A percentile compares a stretch with the other conserved stretches of the same genome.
These are phyloP conservation scores for Microctenopoma steveboyesi DNA, from an alignment of 2,797 vertebrate genomes.

Conservation along the genomic window DNA sequence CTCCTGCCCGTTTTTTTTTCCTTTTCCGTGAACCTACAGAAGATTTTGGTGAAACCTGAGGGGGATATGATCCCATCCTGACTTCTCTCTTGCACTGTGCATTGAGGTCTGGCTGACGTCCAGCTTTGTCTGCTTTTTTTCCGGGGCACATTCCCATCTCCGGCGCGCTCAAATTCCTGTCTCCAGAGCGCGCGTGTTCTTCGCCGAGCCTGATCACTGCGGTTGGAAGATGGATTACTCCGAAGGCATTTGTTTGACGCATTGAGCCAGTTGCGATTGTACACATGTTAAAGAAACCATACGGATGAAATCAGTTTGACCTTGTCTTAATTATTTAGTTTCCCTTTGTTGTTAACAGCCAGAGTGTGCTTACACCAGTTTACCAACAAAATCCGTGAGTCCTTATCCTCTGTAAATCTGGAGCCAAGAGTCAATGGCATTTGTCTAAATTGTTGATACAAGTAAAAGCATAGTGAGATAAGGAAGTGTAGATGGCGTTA, in stretches of 20 bases:
- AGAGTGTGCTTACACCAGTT: conserved; percentile 51
- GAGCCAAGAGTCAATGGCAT: conserved; percentile 48
- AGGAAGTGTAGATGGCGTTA: conserved; percentile 54
- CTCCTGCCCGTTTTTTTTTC: conserved; percentile 21
- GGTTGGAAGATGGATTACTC: conserved; percentile 72
- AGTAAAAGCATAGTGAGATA: conserved; percentile 52
- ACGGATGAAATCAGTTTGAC: conserved; percentile 60
- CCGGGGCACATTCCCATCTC: conserved; percentile 72
- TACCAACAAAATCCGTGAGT: conserved; percentile 47
- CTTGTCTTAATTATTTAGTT: conserved; percentile 66
- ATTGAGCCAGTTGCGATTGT: conserved; percentile 56
- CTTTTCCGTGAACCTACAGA: conserved; percentile 49
- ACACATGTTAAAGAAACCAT: conserved; percentile 63
- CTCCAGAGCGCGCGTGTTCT: conserved; percentile 66
- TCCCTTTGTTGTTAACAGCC: conserved; percentile 60
- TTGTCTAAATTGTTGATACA: conserved; percentile 65
- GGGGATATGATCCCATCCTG: conserved; percentile 74
- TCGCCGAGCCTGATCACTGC: conserved; percentile 67
- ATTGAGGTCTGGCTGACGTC: conserved; percentile 75
- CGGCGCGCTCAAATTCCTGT: conserved; percentile 67
- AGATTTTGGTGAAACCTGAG: conserved; percentile 54
- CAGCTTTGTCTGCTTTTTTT: conserved; percentile 78
- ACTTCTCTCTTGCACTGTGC: conserved; percentile 63
- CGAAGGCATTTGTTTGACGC: conserved; percentile 79
- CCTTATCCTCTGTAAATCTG: conserved; percentile 65